These are phyloP conservation scores for Diprion similis DNA, from an alignment of 1,140 invertebrate species.

Conservation along the genomic window DNA sequence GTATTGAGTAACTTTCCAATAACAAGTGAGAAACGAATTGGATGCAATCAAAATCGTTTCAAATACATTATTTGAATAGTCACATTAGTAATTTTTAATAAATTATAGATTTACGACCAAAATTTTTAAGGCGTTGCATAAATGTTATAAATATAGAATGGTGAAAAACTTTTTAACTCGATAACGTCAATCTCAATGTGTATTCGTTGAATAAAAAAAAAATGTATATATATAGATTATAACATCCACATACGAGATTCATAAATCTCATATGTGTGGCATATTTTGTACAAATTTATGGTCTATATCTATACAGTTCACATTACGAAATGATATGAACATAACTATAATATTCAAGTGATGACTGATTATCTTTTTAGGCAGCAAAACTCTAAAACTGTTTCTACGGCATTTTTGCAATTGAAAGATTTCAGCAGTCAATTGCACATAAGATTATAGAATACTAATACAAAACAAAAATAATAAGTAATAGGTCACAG, in stretches of 20 bases:
- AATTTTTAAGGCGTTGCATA: background rate
- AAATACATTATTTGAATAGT: too few species aligned
- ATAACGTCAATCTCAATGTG: too few species aligned
- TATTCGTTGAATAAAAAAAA: background rate
- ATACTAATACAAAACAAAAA: background rate
- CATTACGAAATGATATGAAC: too few species aligned
- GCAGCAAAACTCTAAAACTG: too few species aligned
- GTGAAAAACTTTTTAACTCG: too few species aligned
- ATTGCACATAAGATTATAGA: background rate
- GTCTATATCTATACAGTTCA: too few species aligned
- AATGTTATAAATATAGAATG: background rate
- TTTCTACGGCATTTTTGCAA: too few species aligned
- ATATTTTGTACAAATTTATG: background rate
- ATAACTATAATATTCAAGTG: too few species aligned
- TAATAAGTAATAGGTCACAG: slow-evolving; percentile 3
- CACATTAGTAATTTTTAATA: background rate
- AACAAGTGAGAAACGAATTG: too few species aligned
- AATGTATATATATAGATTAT: background rate
- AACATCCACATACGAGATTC: background rate
- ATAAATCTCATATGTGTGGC: background rate
- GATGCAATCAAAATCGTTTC: too few species aligned
- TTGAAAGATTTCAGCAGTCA: background rate
- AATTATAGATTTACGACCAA: background rate
- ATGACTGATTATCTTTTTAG: too few species aligned
- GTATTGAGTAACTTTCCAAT: background rate